Conservation (phyloP, 1,140 invertebrate species). For the Drosophila orena region DNA sequence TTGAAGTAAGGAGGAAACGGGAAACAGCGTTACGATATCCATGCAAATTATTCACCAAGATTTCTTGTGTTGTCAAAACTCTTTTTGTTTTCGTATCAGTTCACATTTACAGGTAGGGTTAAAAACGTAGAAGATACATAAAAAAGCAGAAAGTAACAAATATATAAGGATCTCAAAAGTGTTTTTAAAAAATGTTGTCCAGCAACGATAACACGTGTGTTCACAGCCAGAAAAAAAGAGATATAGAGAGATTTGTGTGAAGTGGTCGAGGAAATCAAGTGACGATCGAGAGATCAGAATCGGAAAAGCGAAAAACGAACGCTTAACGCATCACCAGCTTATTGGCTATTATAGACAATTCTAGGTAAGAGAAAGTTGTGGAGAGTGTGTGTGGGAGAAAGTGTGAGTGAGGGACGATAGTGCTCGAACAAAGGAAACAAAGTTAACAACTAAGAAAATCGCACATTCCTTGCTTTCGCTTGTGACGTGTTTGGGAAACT, state of each 20-base stretch:
- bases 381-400: conserved; percentile 29
- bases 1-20: conserved; percentile 64
- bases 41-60: conserved; percentile 84
- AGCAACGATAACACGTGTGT: conserved; percentile 42
- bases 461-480: conserved; percentile 51
- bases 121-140: conserved; percentile 45
- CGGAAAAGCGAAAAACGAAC: conserved; percentile 27
- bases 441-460: conserved; percentile 50
- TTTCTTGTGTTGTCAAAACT: conserved; percentile 47
- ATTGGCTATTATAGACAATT: conserved; percentile 33
- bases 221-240: conserved; percentile 36
- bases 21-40: conserved; percentile 84
- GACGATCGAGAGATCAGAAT: conserved; percentile 32
- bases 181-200: conserved; percentile 26
- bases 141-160: conserved; percentile 39
- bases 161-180: conserved; percentile 45
- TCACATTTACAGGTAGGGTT: conserved; percentile 67
- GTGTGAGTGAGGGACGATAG: conserved; percentile 31
- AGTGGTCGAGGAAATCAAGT: conserved; percentile 20
- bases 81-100: conserved; percentile 29
- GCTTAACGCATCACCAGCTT: conserved; percentile 35
- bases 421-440: conserved; percentile 57
- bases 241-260: conserved; percentile 6
- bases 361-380: conserved; percentile 17
- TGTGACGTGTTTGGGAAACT: conserved; percentile 43